These are phyloP conservation scores for Heliothis peltigera DNA, from an alignment of 2,888 invertebrate species.

Conservation along the genomic window DNA sequence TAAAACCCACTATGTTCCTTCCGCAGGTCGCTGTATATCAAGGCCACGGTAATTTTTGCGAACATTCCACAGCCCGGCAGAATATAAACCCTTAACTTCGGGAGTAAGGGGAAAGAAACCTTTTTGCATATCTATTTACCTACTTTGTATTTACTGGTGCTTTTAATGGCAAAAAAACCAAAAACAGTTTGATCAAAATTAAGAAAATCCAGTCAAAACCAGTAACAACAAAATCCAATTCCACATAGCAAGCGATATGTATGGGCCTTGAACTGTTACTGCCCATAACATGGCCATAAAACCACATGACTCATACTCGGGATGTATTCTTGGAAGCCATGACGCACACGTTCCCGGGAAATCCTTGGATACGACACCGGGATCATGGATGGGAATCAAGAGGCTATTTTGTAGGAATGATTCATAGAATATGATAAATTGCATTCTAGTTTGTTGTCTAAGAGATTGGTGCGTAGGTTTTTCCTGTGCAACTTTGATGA, in stretches of 20 bases:
- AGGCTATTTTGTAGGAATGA: constrained; percentile 22
- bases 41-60: no score
- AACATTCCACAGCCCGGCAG: no score
- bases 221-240: constrained; percentile 31
- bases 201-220: background rate
- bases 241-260: constrained; percentile 14
- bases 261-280: constrained; percentile 44
- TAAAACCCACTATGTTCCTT: no score
- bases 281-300: constrained; percentile 43
- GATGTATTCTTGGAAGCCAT: constrained; percentile 52
- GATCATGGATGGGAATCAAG: constrained; percentile 27
- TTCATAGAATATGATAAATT: constrained; percentile 9
- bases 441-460: background rate
- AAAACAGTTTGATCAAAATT: no score
- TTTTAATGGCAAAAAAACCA: no score
- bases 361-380: constrained; percentile 44
- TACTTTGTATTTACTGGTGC: no score
- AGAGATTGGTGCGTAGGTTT: background rate
- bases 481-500: background rate
- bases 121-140: no score
- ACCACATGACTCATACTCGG: constrained; percentile 46
- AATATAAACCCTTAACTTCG: no score
- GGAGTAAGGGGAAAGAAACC: no score
- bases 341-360: constrained; percentile 56
- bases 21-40: no score